Percentiles rank a stretch among this genome's conserved stretches.
Evolutionary conservation across 1,140 invertebrate genomes (phyloP).

Genomic region (Carposina sasakii): DNA sequence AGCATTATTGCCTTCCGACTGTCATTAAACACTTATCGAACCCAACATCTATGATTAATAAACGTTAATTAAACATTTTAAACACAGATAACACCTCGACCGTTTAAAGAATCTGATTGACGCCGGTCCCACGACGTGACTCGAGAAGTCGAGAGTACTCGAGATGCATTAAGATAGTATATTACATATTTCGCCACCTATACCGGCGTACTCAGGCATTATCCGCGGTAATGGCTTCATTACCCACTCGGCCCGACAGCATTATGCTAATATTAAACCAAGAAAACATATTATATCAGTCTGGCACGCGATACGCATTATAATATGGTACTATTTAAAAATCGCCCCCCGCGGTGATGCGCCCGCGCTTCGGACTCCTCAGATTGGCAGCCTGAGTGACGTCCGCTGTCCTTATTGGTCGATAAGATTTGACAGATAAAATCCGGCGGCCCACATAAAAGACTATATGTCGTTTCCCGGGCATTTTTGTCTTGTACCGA

Average conservation of each 20-base stretch:
- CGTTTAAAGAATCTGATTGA: too few relatives aligned
- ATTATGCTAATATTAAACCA: conserved; percentile 42
- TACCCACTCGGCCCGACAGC: conserved; percentile 25
- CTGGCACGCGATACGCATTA: conserved; percentile 52
- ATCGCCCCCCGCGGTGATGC: conserved; percentile 51
- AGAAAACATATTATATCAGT: conserved; percentile 37
- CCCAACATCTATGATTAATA: conserved; percentile 39
- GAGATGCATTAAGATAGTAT: conserved; percentile 50
- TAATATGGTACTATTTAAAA: conserved; percentile 53
- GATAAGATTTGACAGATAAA: conserved; percentile 68
- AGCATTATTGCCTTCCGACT: conserved; percentile 4
- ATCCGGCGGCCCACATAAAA: conserved; percentile 53
- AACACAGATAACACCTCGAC: conserved; percentile 27
- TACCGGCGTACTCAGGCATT: conserved; percentile 15
- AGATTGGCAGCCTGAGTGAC: conserved; percentile 67
- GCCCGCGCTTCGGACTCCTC: conserved; percentile 33
- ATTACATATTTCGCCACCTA: conserved; percentile 52
- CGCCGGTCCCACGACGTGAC: conserved; percentile 38
- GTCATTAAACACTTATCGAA: conserved; percentile 20
- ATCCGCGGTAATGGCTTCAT: conserved; percentile 47
- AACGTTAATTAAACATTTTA: conserved; percentile 37
- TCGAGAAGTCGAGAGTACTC: too few relatives aligned
- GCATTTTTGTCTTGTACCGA: conserved; percentile 51
- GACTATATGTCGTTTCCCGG: conserved; percentile 47
- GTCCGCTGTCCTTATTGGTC: conserved; percentile 62